These are phyloP conservation scores for Perccottus glenii DNA, from an alignment of 2,113 vertebrate species.

Conservation along the genomic window DNA sequence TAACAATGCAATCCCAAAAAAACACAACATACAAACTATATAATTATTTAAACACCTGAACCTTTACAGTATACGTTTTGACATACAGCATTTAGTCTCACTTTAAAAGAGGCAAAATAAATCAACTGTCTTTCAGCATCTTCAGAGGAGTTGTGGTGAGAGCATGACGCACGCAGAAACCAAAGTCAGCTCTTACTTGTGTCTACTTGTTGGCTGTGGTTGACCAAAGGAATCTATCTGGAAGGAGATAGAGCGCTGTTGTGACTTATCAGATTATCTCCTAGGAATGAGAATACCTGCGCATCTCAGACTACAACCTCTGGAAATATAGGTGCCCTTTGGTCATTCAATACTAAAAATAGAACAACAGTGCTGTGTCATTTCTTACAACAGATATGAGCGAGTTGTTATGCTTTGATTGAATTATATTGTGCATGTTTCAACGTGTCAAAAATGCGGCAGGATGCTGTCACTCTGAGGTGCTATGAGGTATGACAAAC, in stretches of 20 bases:
- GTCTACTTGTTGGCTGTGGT: slow-evolving; percentile 72
- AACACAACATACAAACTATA: slow-evolving; percentile 30
- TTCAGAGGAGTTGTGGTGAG: slow-evolving; percentile 24
- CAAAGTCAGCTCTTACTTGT: slow-evolving; percentile 53
- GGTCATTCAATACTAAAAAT: slow-evolving; percentile 9
- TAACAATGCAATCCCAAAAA: background rate
- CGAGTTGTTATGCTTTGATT: slow-evolving; percentile 31
- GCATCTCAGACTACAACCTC: background rate
- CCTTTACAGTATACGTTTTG: background rate
- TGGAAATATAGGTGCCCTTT: background rate
- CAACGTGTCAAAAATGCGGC: slow-evolving; percentile 37
- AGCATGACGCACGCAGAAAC: slow-evolving; percentile 17
- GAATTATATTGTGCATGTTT: slow-evolving; percentile 35
- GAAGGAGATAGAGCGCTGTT: slow-evolving; percentile 37
- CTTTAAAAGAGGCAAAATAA: slow-evolving; percentile 6
- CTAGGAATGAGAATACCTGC: slow-evolving; percentile 26
- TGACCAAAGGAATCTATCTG: slow-evolving; percentile 70
- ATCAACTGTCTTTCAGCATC: slow-evolving; percentile 15
- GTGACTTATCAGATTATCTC: slow-evolving; percentile 59
- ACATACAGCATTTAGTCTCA: slow-evolving; percentile 14
- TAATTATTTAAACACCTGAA: background rate
- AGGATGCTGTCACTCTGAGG: slow-evolving; percentile 49
- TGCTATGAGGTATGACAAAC: slow-evolving; percentile 34
- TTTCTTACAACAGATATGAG: slow-evolving; percentile 22
- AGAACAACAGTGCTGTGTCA: slow-evolving; percentile 10